Conservation (phyloP, 2,113 vertebrate genomes). For the Camelus bactrianus region DNA sequence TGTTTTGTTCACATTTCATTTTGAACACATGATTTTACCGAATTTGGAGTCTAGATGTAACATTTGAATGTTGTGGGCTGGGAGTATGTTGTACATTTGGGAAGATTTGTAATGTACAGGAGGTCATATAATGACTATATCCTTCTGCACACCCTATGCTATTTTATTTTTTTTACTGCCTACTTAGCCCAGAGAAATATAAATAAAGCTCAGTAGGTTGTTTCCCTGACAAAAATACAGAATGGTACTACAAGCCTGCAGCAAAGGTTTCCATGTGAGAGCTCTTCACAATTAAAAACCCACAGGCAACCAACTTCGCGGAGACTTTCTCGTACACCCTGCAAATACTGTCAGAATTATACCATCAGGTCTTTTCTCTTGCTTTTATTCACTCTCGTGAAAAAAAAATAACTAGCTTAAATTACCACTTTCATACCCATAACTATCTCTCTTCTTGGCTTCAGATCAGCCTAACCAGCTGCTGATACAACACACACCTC, state of each 20-base stretch:
- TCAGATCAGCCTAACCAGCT: background rate
- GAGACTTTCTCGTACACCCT: background rate
- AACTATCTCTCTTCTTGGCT: background rate
- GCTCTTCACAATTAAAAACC: background rate
- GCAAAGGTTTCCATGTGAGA: background rate
- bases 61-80: background rate
- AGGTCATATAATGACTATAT: background rate
- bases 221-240: background rate
- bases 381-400: background rate
- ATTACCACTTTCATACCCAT: background rate
- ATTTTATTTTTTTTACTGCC: background rate
- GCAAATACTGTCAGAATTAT: background rate
- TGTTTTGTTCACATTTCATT: background rate
- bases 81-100: background rate
- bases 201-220: background rate
- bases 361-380: background rate
- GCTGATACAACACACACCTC: background rate
- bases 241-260: background rate
- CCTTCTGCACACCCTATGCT: background rate
- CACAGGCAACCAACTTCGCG: background rate
- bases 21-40: background rate
- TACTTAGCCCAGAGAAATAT: background rate
- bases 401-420: background rate
- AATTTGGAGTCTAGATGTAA: background rate
- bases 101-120: background rate